phyloP scores from a whole-genome alignment of 2,888 invertebrate genomes.

The Mycogona germanica region DNA sequence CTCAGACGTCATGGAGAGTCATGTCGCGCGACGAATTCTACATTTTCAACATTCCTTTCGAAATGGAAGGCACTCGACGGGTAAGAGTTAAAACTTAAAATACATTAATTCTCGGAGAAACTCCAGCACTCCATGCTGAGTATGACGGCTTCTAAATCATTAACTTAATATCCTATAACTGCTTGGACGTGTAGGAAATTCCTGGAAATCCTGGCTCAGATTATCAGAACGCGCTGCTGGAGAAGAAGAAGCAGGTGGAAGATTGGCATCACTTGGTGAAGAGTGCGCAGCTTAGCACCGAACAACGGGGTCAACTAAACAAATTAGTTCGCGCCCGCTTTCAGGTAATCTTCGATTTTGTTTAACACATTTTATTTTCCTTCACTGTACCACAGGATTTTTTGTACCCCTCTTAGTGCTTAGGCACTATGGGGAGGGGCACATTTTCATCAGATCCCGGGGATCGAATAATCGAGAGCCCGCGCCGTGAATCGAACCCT shows the following conservation, averaged over 20 bases:
- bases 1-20: conserved; percentile 9
- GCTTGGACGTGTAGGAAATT: conserved; percentile 9
- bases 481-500: no score
- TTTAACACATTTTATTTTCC: not conserved
- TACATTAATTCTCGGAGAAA: no score
- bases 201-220: conserved; percentile 5
- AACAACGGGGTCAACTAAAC: conserved; percentile 10
- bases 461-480: no score
- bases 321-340: conserved; percentile 13
- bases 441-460: no score
- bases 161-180: no score
- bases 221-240: conserved; percentile 7
- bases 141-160: no score
- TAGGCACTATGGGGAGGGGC: no score
- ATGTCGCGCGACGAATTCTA: conserved; percentile 17
- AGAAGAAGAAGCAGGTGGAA: conserved; percentile 17
- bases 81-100: no score
- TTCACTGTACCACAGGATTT: no score
- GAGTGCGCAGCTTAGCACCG: conserved; percentile 9
- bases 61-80: conserved; percentile 13
- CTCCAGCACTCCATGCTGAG: no score
- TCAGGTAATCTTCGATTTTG: no score
- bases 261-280: conserved; percentile 14
- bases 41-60: conserved; percentile 18
- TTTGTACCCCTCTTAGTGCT: no score